phyloP scores from a whole-genome alignment of 2,888 invertebrate genomes.

The Eupelmus urozonus region DNA sequence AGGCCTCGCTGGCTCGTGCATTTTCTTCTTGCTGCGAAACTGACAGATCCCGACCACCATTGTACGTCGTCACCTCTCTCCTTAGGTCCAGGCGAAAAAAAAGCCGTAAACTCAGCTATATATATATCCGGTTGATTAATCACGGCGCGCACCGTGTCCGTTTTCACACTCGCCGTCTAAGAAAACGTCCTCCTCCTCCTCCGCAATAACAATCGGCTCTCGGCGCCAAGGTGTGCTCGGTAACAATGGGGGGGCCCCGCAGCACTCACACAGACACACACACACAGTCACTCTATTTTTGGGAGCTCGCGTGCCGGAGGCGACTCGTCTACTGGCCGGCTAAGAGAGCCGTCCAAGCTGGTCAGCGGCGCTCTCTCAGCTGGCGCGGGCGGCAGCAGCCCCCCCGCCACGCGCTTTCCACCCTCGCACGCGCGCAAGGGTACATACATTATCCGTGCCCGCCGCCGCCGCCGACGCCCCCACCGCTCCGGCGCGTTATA shows the following conservation, averaged over 20 bases:
- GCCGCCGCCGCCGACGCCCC: constrained; percentile 43
- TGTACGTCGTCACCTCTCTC: constrained; percentile 41
- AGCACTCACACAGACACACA: neutral
- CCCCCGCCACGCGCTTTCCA: constrained; percentile 62
- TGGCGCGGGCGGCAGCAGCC: constrained; percentile 67
- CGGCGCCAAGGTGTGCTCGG: constrained; percentile 6
- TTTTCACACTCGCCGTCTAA: too few relatives aligned
- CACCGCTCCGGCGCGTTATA: neutral
- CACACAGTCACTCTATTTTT: constrained; percentile 19
- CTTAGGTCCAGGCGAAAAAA: too few relatives aligned
- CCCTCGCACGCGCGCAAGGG: constrained; percentile 69
- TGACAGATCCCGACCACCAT: constrained; percentile 73
- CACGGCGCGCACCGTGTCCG: neutral
- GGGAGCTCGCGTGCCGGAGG: constrained; percentile 71
- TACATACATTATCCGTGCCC: constrained; percentile 75
- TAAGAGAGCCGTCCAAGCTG: constrained; percentile 70
- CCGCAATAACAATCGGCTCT: neutral
- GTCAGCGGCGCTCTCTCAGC: constrained; percentile 69
- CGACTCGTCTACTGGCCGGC: constrained; percentile 73
- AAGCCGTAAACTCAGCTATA: too few relatives aligned
- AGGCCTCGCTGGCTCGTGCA: constrained; percentile 69
- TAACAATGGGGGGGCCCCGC: constrained; percentile 25
- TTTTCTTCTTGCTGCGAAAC: constrained; percentile 70
- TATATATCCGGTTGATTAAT: constrained; percentile 28
- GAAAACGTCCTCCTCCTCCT: neutral